Conservation (phyloP, 2,797 vertebrate species). For the Semaprochilodus insignis region DNA sequence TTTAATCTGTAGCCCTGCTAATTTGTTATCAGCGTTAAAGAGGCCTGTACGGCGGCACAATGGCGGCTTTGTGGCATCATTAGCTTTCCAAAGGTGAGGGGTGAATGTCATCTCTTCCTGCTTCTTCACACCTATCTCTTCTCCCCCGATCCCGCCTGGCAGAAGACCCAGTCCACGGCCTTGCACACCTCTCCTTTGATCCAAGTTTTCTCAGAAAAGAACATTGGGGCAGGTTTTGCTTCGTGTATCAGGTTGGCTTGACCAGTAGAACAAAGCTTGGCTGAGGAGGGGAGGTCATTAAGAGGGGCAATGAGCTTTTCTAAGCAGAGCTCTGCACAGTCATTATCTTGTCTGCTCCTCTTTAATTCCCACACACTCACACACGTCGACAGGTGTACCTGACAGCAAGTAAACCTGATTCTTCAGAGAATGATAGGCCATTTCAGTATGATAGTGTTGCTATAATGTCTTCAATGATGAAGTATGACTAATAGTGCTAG, state of each 20-base stretch:
- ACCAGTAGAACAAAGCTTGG: constrained; percentile 53
- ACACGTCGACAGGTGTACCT: background rate
- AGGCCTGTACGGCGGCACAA: constrained; percentile 18
- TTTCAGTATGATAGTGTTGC: no score
- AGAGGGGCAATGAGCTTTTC: constrained; percentile 60
- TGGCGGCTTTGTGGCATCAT: constrained; percentile 55
- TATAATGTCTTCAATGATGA: no score
- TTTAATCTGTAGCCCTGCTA: constrained; percentile 39
- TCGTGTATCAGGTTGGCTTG: constrained; percentile 16
- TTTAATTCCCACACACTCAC: constrained; percentile 6
- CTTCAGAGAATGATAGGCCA: no score
- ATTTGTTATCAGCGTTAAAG: constrained; percentile 54
- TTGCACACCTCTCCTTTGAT: background rate
- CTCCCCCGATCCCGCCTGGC: constrained; percentile 34
- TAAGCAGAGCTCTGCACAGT: constrained; percentile 49
- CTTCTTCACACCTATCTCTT: constrained; percentile 44
- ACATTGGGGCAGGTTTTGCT: constrained; percentile 54
- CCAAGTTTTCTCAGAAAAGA: constrained; percentile 52
- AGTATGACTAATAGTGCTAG: no score
- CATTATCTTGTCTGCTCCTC: constrained; percentile 28
- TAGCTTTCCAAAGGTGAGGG: constrained; percentile 56
- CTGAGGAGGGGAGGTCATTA: constrained; percentile 64
- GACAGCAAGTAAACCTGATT: no score
- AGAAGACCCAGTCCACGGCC: constrained; percentile 6
- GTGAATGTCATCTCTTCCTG: constrained; percentile 59